Base-by-base conservation (phyloP, 92 coral and sea anemone genomes). In the Meandrina meandrites region DNA sequence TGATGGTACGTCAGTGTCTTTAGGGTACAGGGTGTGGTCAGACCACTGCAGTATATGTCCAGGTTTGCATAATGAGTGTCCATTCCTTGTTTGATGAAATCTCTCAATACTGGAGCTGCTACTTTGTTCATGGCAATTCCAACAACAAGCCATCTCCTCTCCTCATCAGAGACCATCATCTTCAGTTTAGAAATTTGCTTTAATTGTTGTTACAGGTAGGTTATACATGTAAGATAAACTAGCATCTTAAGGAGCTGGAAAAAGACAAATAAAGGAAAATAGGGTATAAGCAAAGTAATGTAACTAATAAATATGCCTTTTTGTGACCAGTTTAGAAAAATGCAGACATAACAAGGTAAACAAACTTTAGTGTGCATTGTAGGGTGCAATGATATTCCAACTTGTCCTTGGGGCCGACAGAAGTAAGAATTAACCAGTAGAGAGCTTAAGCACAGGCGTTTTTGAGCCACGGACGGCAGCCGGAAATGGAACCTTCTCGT, bases 121-220 rank as follows among this genome's bases (percentile, higher is more conserved):
- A 11, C 75, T 69, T 69, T 69, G 75, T 69, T 69, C 75, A 71
- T 71, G 24, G 42, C 47, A 40, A 76, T 76, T 48, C 80, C 80
- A 12, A 47, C 80, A 35, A 76, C 80, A 3, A 76, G 54, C 80
- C 80, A 76, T 76, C 80, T 76, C 57, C 24, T 76, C 21, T 76
- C 80, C 36, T 76, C 80, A 22, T 42, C 32, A 42, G 80, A 42
- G 35, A 76, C 35, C 80, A 76, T 42, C 80, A 76, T 76, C 60
- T 34, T 60, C 28, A 71, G 76, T 32, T 32, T 71, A 4, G 8
- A 31, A 17, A 34, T 15, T 71, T 30, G 75, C 21, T 57, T n/a
- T 7, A 57, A 57, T 57, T 18, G 21, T 57, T 57, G 18, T 19
- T 57, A 19, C 17, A 13, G 58, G 21, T 21, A 19, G n/a, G 68